A percentile compares a stretch with the other conserved stretches of the same genome.
These are phyloP conservation scores for Bucorvus abyssinicus DNA, from an alignment of 2,797 vertebrate species.

Conservation along the genomic window DNA sequence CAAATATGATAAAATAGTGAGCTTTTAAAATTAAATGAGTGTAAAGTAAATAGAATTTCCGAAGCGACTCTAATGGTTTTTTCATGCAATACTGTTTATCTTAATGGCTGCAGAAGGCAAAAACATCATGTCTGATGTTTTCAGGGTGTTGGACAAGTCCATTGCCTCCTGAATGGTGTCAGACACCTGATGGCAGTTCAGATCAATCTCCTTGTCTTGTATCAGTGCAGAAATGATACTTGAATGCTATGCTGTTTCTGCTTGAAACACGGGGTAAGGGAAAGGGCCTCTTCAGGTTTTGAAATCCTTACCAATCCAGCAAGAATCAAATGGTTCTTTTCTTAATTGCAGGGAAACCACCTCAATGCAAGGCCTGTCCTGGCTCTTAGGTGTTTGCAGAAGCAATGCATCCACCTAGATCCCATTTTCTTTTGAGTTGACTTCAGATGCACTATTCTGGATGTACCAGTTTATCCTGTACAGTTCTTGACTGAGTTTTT, in stretches of 20 bases:
- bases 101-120: background rate
- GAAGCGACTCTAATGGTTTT: background rate
- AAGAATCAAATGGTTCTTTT: background rate
- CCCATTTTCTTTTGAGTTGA: background rate
- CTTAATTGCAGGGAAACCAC: background rate
- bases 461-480: background rate
- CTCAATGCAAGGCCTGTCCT: background rate
- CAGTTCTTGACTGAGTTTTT: background rate
- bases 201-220: slow-evolving; percentile 11
- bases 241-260: background rate
- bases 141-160: slow-evolving; percentile 8
- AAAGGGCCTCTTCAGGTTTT: background rate
- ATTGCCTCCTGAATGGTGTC: slow-evolving; percentile 5
- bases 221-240: slow-evolving; percentile 7
- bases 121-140: background rate
- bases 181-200: slow-evolving; percentile 29
- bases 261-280: background rate
- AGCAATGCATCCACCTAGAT: background rate
- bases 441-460: background rate
- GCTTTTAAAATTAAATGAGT: slow-evolving; percentile 52
- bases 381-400: background rate
- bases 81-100: background rate
- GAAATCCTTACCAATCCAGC: background rate
- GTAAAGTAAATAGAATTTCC: slow-evolving; percentile 37
- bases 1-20: slow-evolving; percentile 48